Evolutionary conservation across 1,140 invertebrate species (phyloP).

Genomic region (Sitophilus oryzae): DNA sequence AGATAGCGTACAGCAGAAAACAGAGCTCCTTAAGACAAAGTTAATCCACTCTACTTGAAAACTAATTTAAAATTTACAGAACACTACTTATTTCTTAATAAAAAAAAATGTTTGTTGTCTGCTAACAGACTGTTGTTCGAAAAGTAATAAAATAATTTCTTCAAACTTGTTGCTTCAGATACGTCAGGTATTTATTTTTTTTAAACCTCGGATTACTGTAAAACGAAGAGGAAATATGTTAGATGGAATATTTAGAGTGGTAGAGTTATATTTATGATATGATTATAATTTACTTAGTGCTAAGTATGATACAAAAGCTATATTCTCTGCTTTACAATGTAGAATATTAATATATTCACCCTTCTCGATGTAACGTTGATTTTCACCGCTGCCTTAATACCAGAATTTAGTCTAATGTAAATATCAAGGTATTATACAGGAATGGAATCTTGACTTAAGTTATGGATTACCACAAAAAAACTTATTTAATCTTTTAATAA

Average conservation of each 20-base stretch:
- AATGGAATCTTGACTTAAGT: no score
- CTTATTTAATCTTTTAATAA: no score
- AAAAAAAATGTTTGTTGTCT: no score
- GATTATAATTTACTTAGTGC: conserved; percentile 6
- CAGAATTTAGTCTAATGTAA: conserved; percentile 22
- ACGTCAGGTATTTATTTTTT: no score
- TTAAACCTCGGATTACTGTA: not conserved
- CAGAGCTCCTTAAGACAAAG: no score
- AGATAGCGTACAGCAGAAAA: no score
- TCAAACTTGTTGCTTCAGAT: not conserved
- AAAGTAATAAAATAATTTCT: not conserved
- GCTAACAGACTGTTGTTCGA: not conserved
- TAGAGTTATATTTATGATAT: conserved; percentile 2
- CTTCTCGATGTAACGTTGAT: conserved; percentile 16
- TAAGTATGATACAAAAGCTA: conserved; percentile 13
- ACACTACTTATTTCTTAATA: no score
- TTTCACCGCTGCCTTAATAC: conserved; percentile 20
- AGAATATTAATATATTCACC: conserved; percentile 26
- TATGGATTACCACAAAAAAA: no score
- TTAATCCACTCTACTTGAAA: no score
- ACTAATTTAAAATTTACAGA: no score
- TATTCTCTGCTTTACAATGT: conserved; percentile 11
- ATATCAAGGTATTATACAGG: no score
- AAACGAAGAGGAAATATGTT: not conserved
- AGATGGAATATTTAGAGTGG: not conserved